Evolutionary conservation across 1,140 invertebrate species (phyloP).

Genomic region (Mycetomoellerius zeteki): DNA sequence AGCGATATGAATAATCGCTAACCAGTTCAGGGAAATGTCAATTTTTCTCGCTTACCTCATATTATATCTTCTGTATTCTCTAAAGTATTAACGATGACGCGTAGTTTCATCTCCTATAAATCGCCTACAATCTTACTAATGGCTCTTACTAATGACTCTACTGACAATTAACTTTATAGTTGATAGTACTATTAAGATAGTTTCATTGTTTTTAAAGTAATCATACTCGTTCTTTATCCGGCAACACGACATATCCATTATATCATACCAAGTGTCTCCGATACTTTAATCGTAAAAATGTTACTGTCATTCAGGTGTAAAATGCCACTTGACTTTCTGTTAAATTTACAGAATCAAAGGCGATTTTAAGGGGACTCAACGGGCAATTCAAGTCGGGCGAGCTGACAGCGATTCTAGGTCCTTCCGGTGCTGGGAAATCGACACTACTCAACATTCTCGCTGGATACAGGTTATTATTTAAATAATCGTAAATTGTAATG

Average conservation of each 20-base stretch:
- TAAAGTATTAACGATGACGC: background rate
- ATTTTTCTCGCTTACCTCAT: background rate
- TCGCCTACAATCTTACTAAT: background rate
- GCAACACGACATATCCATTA: background rate
- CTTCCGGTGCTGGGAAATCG: slow-evolving; percentile 96
- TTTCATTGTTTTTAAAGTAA: background rate
- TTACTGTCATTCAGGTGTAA: background rate
- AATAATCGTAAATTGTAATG: background rate
- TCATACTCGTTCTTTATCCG: background rate
- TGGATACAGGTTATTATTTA: slow-evolving; percentile 92
- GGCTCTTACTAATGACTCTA: too few relatives aligned
- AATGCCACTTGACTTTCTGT: background rate
- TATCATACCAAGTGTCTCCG: too few relatives aligned
- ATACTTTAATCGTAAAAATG: background rate
- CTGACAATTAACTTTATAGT: background rate
- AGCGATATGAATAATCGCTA: background rate
- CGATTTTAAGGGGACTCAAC: slow-evolving; percentile 91
- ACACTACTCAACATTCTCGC: slow-evolving; percentile 94
- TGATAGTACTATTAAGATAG: background rate
- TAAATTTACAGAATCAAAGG: slow-evolving; percentile 89
- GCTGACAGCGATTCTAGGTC: slow-evolving; percentile 94
- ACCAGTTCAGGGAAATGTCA: slow-evolving; percentile 4
- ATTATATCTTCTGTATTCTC: background rate
- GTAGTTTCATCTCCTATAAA: background rate
- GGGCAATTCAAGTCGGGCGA: slow-evolving; percentile 92